phyloP scores from a whole-genome alignment of 2,888 invertebrate genomes.

The Linnaemya vulpina region DNA sequence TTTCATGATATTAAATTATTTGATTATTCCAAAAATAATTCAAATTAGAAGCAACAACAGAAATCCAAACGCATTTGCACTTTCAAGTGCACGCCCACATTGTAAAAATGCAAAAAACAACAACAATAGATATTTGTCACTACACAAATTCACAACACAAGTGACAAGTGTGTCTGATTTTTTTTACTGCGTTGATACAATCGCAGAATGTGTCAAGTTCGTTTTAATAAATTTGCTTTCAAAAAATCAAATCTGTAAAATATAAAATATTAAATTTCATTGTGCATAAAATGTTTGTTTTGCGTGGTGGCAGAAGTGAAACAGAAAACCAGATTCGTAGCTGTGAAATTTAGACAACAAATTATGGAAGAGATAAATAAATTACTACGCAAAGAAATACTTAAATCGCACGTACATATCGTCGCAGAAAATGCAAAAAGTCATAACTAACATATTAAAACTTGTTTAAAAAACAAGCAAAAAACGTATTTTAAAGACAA shows the following conservation, averaged over 20 bases:
- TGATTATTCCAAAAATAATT: too few species aligned
- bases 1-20: too few species aligned
- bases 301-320: not conserved
- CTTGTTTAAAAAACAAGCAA: too few species aligned
- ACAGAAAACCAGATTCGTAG: not conserved
- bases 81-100: conserved; percentile 9
- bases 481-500: too few species aligned
- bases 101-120: not conserved
- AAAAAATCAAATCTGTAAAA: conserved; percentile 18
- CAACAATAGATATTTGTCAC: conserved; percentile 9
- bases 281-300: conserved; percentile 37
- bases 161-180: conserved; percentile 19
- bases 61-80: not conserved
- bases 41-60: not conserved
- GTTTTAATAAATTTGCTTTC: conserved; percentile 62
- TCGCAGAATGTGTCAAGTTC: conserved; percentile 71
- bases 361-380: conserved; percentile 25
- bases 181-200: conserved; percentile 49
- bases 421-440: too few species aligned
- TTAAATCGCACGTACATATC: not conserved
- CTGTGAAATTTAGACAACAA: conserved; percentile 22
- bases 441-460: too few species aligned
- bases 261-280: conserved; percentile 19
- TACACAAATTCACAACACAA: not conserved
- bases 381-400: conserved; percentile 19